Percentiles rank a stretch among this genome's conserved stretches.
Evolutionary conservation across 2,888 invertebrate genomes (phyloP).

Genomic region (Hybos culiciformis): DNA sequence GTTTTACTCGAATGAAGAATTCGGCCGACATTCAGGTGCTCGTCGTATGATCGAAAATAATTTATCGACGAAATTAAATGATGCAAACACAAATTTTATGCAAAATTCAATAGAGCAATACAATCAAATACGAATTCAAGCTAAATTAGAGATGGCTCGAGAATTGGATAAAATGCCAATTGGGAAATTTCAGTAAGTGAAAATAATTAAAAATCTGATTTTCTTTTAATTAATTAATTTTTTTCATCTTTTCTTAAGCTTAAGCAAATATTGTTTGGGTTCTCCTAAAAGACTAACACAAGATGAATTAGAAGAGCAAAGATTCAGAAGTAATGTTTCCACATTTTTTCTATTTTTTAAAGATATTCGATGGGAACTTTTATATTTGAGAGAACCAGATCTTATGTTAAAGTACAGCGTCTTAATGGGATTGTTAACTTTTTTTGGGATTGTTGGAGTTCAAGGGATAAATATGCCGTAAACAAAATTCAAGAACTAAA

Average conservation of each 20-base stretch:
- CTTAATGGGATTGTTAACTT: constrained; percentile 43
- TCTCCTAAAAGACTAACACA: constrained; percentile 27
- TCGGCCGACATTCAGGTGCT: constrained; percentile 19
- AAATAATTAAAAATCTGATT: neutral
- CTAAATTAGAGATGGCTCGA: constrained; percentile 59
- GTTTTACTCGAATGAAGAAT: constrained; percentile 21
- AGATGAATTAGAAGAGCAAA: constrained; percentile 32
- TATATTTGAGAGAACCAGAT: constrained; percentile 62
- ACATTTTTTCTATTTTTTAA: constrained; percentile 49
- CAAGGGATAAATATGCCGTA: constrained; percentile 43
- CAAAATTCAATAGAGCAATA: constrained; percentile 35
- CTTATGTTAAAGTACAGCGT: constrained; percentile 75
- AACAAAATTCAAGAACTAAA: constrained; percentile 12
- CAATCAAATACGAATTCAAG: constrained; percentile 33
- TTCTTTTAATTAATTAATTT: neutral
- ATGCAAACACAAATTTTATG: constrained; percentile 28
- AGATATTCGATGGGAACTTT: constrained; percentile 50
- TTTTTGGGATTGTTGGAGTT: constrained; percentile 45
- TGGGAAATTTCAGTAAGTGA: constrained; percentile 55
- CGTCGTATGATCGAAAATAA: constrained; percentile 12
- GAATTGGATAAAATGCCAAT: constrained; percentile 75
- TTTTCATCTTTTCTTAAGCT: constrained; percentile 15
- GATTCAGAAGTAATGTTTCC: constrained; percentile 33
- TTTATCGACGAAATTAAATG: constrained; percentile 10
- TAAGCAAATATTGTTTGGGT: constrained; percentile 26